phyloP scores from a whole-genome alignment of 2,797 vertebrate species.

The Poecilia velifera region DNA sequence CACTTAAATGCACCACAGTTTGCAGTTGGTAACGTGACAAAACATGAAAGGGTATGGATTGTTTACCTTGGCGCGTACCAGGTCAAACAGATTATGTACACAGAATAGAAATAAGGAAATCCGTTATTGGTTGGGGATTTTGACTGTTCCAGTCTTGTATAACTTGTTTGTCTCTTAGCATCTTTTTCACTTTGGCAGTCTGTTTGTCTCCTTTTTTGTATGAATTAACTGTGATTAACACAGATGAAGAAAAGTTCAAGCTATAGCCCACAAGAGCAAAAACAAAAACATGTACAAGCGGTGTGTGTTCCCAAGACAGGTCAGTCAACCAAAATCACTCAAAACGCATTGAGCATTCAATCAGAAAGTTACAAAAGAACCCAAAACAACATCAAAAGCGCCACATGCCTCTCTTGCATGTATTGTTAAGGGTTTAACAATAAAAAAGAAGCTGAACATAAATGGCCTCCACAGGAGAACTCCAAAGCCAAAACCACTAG shows the following conservation, averaged over 20 bases:
- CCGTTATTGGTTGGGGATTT: neutral
- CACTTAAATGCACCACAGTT: neutral
- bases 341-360: neutral
- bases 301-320: neutral
- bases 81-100: neutral
- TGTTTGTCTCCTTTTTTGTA: neutral
- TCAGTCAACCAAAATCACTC: neutral
- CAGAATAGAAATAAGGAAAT: neutral
- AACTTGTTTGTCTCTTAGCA: neutral
- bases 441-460: neutral
- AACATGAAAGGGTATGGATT: neutral
- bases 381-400: neutral
- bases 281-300: neutral
- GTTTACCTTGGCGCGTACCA: neutral
- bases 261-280: neutral
- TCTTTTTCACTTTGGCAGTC: neutral
- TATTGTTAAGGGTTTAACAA: neutral
- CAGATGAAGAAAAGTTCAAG: neutral
- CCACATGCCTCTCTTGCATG: too few relatives aligned
- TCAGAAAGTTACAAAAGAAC: neutral
- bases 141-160: neutral
- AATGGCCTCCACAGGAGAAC: neutral
- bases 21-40: neutral
- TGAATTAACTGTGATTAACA: neutral
- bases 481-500: neutral